Evolutionary conservation across 1,140 invertebrate genomes (phyloP), one percentile per base, ranked within the genome.

Genomic region (Calosoma granatense): DNA sequence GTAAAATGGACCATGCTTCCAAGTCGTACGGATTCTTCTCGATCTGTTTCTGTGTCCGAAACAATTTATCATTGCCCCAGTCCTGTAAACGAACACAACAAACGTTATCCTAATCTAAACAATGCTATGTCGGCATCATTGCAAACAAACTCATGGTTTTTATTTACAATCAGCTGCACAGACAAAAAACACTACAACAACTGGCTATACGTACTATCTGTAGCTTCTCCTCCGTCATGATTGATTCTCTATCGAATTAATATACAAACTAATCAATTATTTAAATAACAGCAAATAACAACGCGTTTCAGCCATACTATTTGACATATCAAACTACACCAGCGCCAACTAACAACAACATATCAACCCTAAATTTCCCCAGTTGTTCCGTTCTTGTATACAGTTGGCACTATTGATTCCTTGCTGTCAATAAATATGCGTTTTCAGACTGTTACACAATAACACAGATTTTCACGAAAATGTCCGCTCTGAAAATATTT

Each of bases 1-100:
- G 84, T 20, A 98, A 79, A 51, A 97, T 81, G 59, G 92, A 94
- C 96, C 96, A 98, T 26, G 94, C 92, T 72, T 98, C 96, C 21
- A 96, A 83, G 72, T 98, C 94, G 70, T 92, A 96, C 0, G 84
- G 82, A 63, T 92, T 89, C 51, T 88, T 84, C 67, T 93, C 85
- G 0, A 92, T 83, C 9, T 86, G 85, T 61, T 87, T 81, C 66
- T 91, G 88, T 20, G 88, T 88, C 54, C 87, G 74, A 61, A 83
- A 81, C 41, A 92, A 70, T 47, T 90, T 85, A 63, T 92, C 88
- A 69, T 88, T 90, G 1, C 87, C 88, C 88, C 88, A 91, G 71
- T 91, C 88, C 88, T 90, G 26, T n/a, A 36, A 36, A 9, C 26
- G 26, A 36, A 36, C 6, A 36, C 26, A n/a, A n/a, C n/a, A n/a